A percentile compares a stretch with the other conserved stretches of the same genome.
Evolutionary conservation across 1,140 invertebrate species (phyloP).

Genomic region (Rhopalosiphum maidis): DNA sequence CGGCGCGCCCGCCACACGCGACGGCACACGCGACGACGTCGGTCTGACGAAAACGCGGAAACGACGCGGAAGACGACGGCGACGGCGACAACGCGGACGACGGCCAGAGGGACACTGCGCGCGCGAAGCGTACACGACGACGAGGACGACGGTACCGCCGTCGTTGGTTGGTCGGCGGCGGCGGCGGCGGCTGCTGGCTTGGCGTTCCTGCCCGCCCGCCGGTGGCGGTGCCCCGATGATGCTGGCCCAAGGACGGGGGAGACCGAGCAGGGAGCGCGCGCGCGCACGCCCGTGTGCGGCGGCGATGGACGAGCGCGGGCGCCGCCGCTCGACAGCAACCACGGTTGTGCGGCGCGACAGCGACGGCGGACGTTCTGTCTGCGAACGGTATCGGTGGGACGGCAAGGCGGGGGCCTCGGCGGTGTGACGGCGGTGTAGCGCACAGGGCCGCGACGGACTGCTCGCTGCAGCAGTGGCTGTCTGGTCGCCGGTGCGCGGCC

Average conservation of each 20-base stretch:
- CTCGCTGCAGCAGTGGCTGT: slow-evolving; percentile 58
- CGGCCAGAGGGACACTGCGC: slow-evolving; percentile 38
- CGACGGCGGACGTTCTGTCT: slow-evolving; percentile 17
- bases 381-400: neutral
- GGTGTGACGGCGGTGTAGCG: neutral
- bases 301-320: neutral
- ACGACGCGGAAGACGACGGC: neutral
- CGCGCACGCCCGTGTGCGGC: neutral
- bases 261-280: too few relatives aligned
- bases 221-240: neutral
- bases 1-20: neutral
- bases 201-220: neutral
- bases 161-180: neutral
- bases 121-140: neutral
- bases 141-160: neutral
- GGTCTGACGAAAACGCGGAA: neutral
- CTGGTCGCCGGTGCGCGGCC: slow-evolving; percentile 56
- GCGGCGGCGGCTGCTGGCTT: neutral
- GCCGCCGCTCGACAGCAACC: neutral
- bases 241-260: neutral
- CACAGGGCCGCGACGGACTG: slow-evolving; percentile 40
- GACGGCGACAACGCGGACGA: neutral
- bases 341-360: neutral
- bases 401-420: neutral
- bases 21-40: neutral